Base-by-base conservation (phyloP, 2,797 vertebrate species). In the Sarcophilus harrisii region DNA sequence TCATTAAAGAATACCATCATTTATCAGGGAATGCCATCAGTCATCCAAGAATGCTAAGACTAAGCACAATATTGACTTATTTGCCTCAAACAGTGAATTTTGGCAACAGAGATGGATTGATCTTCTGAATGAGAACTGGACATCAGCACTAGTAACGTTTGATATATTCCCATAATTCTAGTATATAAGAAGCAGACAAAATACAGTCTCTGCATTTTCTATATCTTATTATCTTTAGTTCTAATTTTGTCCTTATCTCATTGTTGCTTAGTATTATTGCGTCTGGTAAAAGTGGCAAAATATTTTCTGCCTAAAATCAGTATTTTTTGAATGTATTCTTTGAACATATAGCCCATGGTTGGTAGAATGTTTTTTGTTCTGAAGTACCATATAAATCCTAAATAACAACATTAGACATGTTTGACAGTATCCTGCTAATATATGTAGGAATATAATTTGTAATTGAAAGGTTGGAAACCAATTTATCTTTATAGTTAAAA, bases 401-500 rank as follows among this genome's bases (percentile, higher is more conserved):
- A 96, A 96, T 96, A 96, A 92, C 92, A 95, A 38, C n/a, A 92
- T 92, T 93, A 81, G 52, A 0, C 38, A 8, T 92, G 18, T 62
- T 97, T 54, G 30, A 58, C 8, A 81, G 96, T 91, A 90, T 49
- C 57, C 96, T 93, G 59, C 92, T 97, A 97, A 96, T 97, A 21
- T 96, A 96, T 89, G 90, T 95, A 92, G 96, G 96, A 94, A 95
- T 97, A 58, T 58, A 94, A 90, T 92, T 96, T 92, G 58, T 96
- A 94, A 96, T 96, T 90, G 92, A 95, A 97, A 94, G 96, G 89
- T 91, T 97, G 96, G 92, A 95, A 96, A 94, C 94, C 90, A 73
- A 93, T 96, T 60, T 58, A 90, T 90, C 92, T 96, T 97, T 96
- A 96, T 96, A 96, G 97, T 93, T 93, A 49, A 94, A 97, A 97